Base-by-base conservation (phyloP, 2,888 invertebrate species). In the Escarpia spicata region DNA sequence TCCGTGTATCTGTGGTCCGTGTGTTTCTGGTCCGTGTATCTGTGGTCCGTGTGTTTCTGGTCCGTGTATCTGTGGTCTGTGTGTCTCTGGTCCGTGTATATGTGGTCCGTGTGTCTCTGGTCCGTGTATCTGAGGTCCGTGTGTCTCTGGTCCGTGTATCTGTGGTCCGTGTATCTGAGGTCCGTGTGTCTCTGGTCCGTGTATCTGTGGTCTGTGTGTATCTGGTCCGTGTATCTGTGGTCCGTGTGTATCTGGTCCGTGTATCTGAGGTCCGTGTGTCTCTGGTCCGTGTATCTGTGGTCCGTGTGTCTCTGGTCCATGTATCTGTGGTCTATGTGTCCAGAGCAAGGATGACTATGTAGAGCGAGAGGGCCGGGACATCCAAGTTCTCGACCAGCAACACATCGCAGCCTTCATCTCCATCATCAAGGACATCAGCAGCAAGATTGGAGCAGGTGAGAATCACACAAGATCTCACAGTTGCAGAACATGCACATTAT, bases 331-430 rank as follows among this genome's bases (percentile, higher is more conserved):
- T 19, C 52, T 15, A 0, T 92, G 58, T 89, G 93, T 94, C 4
- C 94, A 96, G 96, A 94, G 96, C 15, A 95, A 94, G 92, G 96
- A 96, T 93, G 95, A 95, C 93, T 95, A 94, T 92, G 95, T 96
- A 43, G 95, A 95, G 93, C 95, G 95, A 94, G 93, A 95, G 6
- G 93, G 94, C 91, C 94, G 95, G 12, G 94, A 95, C 44, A 93
- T 94, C 89, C 95, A 96, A 90, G 93, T 95, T 6, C 94, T 95
- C 95, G 95, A 95, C 92, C 92, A 94, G 8, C 94, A 95, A 44
- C 95, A 95, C 93, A 94, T 96, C 92, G 91, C 93, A 3, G 95
- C 95, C 45, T 96, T 96, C 94, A 95, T 95, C 9, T 93, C 94
- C 37, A 95, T 95, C 93, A 95, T 95, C 91, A 95, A 95, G 92